These are phyloP conservation scores for Eptatretus atami DNA, from an alignment of 2,797 vertebrate genomes.

Conservation along the genomic window DNA sequence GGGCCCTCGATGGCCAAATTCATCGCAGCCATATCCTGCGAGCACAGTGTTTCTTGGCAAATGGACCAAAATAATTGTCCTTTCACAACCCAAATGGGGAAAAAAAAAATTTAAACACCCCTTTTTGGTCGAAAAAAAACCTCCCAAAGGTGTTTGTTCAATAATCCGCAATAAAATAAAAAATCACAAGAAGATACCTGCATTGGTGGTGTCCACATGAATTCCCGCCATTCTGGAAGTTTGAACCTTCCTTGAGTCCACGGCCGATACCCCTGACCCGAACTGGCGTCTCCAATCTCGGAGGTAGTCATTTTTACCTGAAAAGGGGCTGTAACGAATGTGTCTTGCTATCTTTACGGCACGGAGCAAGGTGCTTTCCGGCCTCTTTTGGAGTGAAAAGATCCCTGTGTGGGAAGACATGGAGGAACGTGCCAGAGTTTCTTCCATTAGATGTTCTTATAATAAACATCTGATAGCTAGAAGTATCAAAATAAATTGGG, in stretches of 20 bases:
- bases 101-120: too few species aligned
- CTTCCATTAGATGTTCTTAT: too few species aligned
- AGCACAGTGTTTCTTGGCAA: background rate
- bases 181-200: conserved; percentile 18
- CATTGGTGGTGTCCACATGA: conserved; percentile 66
- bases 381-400: conserved; percentile 59
- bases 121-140: too few species aligned
- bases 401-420: conserved; percentile 20
- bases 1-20: conserved; percentile 69
- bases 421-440: too few species aligned
- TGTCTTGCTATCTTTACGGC: conserved; percentile 48
- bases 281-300: conserved; percentile 51
- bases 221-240: conserved; percentile 58
- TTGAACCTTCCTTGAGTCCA: conserved; percentile 35
- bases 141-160: too few species aligned
- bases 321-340: conserved; percentile 58
- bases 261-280: conserved; percentile 41
- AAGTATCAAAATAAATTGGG: too few species aligned
- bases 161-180: too few species aligned
- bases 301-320: conserved; percentile 53
- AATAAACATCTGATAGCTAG: too few species aligned
- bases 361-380: conserved; percentile 52
- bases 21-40: conserved; percentile 49
- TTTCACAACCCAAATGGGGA: too few species aligned
- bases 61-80: background rate